Percentiles rank a stretch among this genome's conserved stretches.
Conservation (phyloP, 2,113 vertebrate genomes). For the Stegostoma tigrinum region DNA sequence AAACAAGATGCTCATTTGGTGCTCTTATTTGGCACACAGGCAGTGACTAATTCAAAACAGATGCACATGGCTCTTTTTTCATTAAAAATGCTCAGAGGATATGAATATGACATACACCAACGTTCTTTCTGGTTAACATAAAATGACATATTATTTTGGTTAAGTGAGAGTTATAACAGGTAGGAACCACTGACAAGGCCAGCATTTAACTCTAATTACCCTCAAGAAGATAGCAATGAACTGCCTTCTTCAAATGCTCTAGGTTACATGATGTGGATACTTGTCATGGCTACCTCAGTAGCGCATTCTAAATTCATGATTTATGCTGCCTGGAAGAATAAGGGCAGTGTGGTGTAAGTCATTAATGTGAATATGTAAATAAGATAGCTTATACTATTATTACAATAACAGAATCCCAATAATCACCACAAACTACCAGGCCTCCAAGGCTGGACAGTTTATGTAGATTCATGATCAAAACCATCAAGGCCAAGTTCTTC, state of each 20-base stretch:
- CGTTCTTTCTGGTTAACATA: neutral
- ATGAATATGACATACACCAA: neutral
- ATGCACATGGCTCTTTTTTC: neutral
- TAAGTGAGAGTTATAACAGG: neutral
- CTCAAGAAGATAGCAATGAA: neutral
- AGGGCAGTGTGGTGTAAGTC: too few species aligned
- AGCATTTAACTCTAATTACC: neutral
- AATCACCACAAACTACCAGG: too few species aligned
- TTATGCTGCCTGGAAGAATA: too few species aligned
- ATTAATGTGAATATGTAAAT: too few species aligned
- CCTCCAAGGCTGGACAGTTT: too few species aligned
- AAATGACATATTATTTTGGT: neutral
- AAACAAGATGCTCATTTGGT: neutral
- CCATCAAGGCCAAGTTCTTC: too few species aligned
- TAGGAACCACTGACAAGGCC: neutral
- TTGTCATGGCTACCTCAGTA: too few species aligned
- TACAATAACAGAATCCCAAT: too few species aligned
- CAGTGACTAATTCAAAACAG: neutral
- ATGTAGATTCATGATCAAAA: too few species aligned
- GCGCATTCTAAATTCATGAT: too few species aligned
- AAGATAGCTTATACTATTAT: too few species aligned
- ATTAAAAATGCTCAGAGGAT: neutral
- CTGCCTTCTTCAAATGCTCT: neutral
- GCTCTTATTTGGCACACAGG: neutral
- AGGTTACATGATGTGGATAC: neutral